Evolutionary conservation across 2,888 invertebrate species (phyloP).

Genomic region (Brachypalpus laphriformis): DNA sequence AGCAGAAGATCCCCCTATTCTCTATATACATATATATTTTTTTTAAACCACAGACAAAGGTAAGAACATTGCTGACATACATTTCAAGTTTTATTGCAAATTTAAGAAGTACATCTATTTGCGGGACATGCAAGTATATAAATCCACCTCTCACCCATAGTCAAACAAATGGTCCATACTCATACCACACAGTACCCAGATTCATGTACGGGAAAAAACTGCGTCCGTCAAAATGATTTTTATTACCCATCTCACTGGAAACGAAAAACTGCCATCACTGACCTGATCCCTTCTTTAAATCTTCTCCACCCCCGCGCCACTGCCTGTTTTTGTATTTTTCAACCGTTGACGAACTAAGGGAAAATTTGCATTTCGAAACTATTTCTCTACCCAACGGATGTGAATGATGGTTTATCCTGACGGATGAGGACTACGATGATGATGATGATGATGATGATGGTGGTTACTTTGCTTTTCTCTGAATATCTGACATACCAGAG

Average conservation of each 20-base stretch:
- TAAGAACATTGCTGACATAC: too few relatives aligned
- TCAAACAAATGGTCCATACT: neutral
- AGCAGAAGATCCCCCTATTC: too few relatives aligned
- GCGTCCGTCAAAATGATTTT: slow-evolving; percentile 28
- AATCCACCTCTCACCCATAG: neutral
- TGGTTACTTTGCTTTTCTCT: slow-evolving; percentile 56
- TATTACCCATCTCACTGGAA: slow-evolving; percentile 22
- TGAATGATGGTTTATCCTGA: slow-evolving; percentile 63
- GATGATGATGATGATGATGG: slow-evolving; percentile 31
- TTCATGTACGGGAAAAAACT: slow-evolving; percentile 1
- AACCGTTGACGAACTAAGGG: slow-evolving; percentile 18
- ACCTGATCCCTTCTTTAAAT: slow-evolving; percentile 12
- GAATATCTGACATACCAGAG: slow-evolving; percentile 39
- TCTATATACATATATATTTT: too few relatives aligned
- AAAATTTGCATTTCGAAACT: slow-evolving; percentile 61
- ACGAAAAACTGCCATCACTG: neutral
- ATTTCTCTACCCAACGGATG: slow-evolving; percentile 19
- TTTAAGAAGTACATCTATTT: too few relatives aligned
- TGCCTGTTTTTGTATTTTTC: neutral
- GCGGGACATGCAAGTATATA: too few relatives aligned
- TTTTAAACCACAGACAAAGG: too few relatives aligned
- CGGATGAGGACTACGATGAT: slow-evolving; percentile 54
- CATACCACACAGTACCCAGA: neutral
- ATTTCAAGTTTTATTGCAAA: too few relatives aligned
- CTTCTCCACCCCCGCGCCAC: neutral